These are phyloP conservation scores for Pseudotriccus pelzelni DNA, from an alignment of 2,797 vertebrate species.

Conservation along the genomic window DNA sequence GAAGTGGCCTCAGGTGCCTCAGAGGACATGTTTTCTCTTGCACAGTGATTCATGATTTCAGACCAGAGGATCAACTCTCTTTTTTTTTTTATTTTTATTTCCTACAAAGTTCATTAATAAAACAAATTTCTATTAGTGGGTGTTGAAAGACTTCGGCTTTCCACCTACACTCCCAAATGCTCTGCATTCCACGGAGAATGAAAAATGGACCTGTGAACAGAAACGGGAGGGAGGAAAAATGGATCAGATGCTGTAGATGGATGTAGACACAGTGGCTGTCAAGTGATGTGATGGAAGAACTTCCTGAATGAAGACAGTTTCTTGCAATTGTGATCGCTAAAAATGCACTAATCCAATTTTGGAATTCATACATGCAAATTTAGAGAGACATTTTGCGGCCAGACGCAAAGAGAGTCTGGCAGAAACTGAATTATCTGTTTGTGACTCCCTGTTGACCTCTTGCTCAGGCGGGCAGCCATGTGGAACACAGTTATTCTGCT, in stretches of 20 bases:
- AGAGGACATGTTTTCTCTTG: constrained; percentile 68
- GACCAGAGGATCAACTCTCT: not conserved
- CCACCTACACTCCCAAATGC: constrained; percentile 22
- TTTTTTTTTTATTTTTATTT: not conserved
- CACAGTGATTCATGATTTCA: constrained; percentile 11
- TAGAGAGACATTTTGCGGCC: not conserved
- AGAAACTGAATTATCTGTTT: not conserved
- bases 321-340: not conserved
- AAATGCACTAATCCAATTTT: not conserved
- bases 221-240: not conserved
- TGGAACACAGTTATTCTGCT: not conserved
- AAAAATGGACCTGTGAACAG: constrained; percentile 23
- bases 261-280: not conserved
- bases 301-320: not conserved
- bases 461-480: fast-evolving
- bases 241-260: not conserved
- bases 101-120: constrained; percentile 57
- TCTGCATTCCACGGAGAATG: constrained; percentile 10
- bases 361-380: not conserved
- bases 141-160: constrained; percentile 48
- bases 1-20: constrained; percentile 63
- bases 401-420: not conserved
- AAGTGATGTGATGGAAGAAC: not conserved
- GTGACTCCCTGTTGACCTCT: not conserved
- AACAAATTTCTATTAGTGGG: constrained; percentile 38